Percentiles rank a stretch among this genome's conserved stretches.
Conservation (phyloP, 2,888 invertebrate genomes). For the Athripsodes cinereus region DNA sequence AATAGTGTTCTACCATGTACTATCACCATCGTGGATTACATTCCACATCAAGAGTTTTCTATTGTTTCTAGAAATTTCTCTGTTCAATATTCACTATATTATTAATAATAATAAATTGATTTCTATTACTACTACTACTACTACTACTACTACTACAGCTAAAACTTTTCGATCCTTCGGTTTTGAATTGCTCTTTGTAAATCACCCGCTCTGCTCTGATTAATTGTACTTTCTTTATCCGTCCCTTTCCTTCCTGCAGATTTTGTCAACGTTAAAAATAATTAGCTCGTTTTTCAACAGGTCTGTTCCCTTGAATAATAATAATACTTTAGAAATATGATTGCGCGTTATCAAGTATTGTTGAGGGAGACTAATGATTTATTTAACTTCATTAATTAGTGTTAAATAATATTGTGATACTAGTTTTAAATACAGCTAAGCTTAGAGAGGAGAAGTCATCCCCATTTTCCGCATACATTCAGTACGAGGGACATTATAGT, state of each 20-base stretch:
- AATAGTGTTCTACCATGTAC: too few species aligned
- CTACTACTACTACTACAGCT: too few species aligned
- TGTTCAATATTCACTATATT: neutral
- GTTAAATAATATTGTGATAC: too few species aligned
- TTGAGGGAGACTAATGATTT: neutral
- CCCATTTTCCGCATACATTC: too few species aligned
- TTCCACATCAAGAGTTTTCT: neutral
- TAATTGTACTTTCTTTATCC: constrained; percentile 2
- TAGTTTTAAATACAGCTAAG: too few species aligned
- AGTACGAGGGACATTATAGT: too few species aligned
- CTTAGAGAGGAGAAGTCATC: too few species aligned
- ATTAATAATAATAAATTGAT: constrained; percentile 10
- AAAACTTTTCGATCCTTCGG: constrained; percentile 10
- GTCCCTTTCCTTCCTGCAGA: neutral
- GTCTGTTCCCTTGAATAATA: constrained; percentile 12
- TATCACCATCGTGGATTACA: neutral
- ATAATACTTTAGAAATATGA: neutral
- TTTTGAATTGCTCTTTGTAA: constrained; percentile 3
- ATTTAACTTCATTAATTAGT: neutral
- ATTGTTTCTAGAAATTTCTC: constrained; percentile 14
- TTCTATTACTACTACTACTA: too few species aligned
- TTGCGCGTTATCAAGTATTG: neutral
- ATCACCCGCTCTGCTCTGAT: neutral
- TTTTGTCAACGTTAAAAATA: constrained; percentile 9
- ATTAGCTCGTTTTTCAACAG: constrained; percentile 16